phyloP scores from a whole-genome alignment of 2,797 vertebrate species.

The Eupleurogrammus muticus region DNA sequence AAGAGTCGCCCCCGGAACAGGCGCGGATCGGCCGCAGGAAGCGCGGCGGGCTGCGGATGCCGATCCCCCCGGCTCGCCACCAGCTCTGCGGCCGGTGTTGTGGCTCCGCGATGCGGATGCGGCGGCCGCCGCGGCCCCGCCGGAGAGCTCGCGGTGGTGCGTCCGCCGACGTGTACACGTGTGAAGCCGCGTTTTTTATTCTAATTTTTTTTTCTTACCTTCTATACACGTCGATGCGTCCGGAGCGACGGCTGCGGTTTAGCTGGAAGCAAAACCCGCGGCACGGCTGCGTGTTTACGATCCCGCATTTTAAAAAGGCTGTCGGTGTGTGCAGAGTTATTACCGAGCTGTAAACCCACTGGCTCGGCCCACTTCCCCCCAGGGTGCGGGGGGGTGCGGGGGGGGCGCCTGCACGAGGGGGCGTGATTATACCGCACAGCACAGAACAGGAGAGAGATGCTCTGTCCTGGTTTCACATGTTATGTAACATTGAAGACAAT shows the following conservation, averaged over 20 bases:
- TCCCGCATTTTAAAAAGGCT: not conserved
- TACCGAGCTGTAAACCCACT: constrained; percentile 8
- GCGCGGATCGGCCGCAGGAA: not conserved
- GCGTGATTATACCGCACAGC: constrained; percentile 34
- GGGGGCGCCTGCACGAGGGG: constrained; percentile 31
- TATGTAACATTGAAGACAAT: too few relatives aligned
- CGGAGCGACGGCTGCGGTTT: constrained; percentile 7
- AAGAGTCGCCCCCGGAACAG: not conserved
- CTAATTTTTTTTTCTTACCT: too few relatives aligned
- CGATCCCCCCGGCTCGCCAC: constrained; percentile 31
- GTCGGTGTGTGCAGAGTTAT: not conserved
- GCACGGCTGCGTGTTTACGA: constrained; percentile 48
- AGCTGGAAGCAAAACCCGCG: not conserved
- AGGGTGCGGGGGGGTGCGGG: constrained; percentile 22
- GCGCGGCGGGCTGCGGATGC: not conserved
- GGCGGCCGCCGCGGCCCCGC: constrained; percentile 35
- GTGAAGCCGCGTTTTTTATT: not conserved
- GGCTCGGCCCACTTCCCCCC: constrained; percentile 32
- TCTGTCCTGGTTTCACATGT: too few relatives aligned
- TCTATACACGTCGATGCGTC: constrained; percentile 31
- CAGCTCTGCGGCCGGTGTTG: constrained; percentile 30
- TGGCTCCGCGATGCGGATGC: constrained; percentile 29
- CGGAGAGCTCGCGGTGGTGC: constrained; percentile 43
- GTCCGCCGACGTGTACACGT: not conserved
- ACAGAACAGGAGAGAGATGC: not conserved